Evolutionary conservation across 1,140 invertebrate genomes (phyloP).

Genomic region (Condylostylus longicornis): DNA sequence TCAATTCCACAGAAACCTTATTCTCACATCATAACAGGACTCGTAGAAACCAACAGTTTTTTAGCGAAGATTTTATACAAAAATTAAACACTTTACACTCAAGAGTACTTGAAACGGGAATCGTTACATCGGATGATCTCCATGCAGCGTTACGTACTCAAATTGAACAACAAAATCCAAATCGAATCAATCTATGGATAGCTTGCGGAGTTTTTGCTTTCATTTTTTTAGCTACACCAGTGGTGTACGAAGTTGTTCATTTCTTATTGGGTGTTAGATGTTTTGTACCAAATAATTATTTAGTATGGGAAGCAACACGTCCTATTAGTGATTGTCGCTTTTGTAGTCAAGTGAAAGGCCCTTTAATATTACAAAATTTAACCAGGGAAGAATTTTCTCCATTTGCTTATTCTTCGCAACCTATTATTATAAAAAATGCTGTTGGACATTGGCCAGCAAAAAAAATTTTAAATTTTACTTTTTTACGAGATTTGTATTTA

Average conservation of each 20-base stretch:
- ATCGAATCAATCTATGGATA: conserved; percentile 22
- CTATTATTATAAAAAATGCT: conserved; percentile 65
- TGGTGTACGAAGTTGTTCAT: conserved; percentile 24
- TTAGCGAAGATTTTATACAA: conserved; percentile 18
- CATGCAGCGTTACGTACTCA: conserved; percentile 24
- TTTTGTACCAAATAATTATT: conserved; percentile 63
- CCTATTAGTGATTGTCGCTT: conserved; percentile 68
- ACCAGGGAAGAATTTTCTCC: conserved; percentile 47
- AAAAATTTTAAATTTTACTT: conserved; percentile 51
- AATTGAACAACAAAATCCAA: conserved; percentile 15
- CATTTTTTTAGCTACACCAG: conserved; percentile 23
- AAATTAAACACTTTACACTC: conserved; percentile 21
- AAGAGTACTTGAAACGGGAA: conserved; percentile 19
- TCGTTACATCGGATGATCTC: conserved; percentile 20
- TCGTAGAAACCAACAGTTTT: conserved; percentile 14
- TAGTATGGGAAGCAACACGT: conserved; percentile 70
- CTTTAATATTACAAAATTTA: conserved; percentile 48
- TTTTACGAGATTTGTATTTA: conserved; percentile 62
- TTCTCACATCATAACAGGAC: too few relatives aligned
- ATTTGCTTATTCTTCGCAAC: conserved; percentile 63
- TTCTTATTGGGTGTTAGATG: conserved; percentile 44
- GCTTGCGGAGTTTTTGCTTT: conserved; percentile 24
- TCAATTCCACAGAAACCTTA: too few relatives aligned
- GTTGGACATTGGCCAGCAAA: conserved; percentile 63
- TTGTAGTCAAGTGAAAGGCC: conserved; percentile 37